Percentiles rank a stretch among this genome's conserved stretches.
These are phyloP conservation scores for Aphelocoma coerulescens DNA, from an alignment of 2,113 vertebrate genomes.

Conservation along the genomic window DNA sequence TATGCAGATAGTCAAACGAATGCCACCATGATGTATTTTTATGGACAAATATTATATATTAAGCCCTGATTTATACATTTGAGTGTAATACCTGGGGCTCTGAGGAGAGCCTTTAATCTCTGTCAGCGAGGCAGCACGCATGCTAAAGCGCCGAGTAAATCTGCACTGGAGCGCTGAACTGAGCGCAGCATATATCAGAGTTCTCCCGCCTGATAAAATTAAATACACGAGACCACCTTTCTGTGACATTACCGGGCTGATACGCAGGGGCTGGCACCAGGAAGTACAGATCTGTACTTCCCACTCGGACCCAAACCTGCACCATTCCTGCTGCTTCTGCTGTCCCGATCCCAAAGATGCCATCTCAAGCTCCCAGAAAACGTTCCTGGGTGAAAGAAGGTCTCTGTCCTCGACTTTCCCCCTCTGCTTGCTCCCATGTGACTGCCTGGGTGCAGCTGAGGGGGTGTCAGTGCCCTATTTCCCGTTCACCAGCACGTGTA, in stretches of 20 bases:
- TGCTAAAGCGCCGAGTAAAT: constrained; percentile 46
- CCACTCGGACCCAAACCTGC: not conserved
- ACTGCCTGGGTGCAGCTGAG: not conserved
- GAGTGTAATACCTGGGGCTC: constrained; percentile 53
- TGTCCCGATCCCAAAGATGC: not conserved
- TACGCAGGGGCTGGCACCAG: not conserved
- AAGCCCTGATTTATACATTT: constrained; percentile 57
- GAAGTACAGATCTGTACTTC: not conserved
- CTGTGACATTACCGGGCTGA: not conserved
- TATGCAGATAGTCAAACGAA: constrained; percentile 35
- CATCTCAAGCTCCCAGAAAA: not conserved
- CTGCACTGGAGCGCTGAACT: constrained; percentile 27
- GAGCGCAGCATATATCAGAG: not conserved
- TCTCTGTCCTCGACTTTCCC: not conserved
- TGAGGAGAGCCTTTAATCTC: constrained; percentile 64
- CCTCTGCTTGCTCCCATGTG: not conserved
- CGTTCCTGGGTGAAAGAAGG: not conserved
- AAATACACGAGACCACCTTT: constrained; percentile 20
- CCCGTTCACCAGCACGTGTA: not conserved
- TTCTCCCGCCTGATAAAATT: constrained; percentile 18
- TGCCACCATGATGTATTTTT: constrained; percentile 54
- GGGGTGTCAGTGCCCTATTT: not conserved
- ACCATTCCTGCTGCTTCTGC: not conserved
- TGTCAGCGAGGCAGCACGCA: constrained; percentile 33
- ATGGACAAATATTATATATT: constrained; percentile 61